Percentiles rank a stretch among this genome's conserved stretches.
These are phyloP conservation scores for Drosophila ohnishii DNA, from an alignment of 1,140 invertebrate species.

Conservation along the genomic window DNA sequence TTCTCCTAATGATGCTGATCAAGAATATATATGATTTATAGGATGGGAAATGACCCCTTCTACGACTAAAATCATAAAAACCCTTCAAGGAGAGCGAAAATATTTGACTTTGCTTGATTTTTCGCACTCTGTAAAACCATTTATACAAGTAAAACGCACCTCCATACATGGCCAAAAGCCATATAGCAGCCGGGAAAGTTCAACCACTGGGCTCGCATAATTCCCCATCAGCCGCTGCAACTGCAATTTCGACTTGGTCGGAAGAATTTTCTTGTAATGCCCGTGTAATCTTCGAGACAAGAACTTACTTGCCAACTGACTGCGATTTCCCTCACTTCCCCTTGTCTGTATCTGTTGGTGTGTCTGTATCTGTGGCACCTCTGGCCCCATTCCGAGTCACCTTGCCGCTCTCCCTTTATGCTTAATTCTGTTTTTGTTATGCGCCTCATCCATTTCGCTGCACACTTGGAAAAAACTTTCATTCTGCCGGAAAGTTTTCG, in stretches of 20 bases:
- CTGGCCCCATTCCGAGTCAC: constrained; percentile 3
- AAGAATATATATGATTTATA: too few species aligned
- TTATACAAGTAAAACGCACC: constrained; percentile 6
- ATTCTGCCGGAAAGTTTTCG: constrained; percentile 42
- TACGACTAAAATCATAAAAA: too few species aligned
- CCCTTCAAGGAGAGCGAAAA: too few species aligned
- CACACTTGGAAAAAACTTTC: constrained; percentile 21
- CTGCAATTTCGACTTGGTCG: constrained; percentile 41
- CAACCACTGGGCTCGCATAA: constrained; percentile 35
- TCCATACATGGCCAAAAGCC: not conserved
- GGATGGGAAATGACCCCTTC: too few species aligned
- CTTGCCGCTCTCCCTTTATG: constrained; percentile 46
- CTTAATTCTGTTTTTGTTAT: constrained; percentile 66
- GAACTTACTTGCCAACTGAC: constrained; percentile 45
- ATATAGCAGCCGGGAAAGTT: constrained; percentile 1
- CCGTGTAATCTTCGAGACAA: constrained; percentile 66
- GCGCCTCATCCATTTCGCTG: constrained; percentile 61
- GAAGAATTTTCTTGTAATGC: constrained; percentile 50
- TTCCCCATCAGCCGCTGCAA: constrained; percentile 52
- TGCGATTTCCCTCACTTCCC: not conserved
- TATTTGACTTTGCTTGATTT: not conserved
- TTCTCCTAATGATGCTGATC: too few species aligned
- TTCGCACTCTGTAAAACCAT: not conserved
- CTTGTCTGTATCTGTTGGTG: not conserved
- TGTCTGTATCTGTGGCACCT: constrained; percentile 1